Evolutionary conservation across 2,113 vertebrate genomes (phyloP), one percentile per base, ranked within the genome.

Genomic region (Noctilio leporinus): DNA sequence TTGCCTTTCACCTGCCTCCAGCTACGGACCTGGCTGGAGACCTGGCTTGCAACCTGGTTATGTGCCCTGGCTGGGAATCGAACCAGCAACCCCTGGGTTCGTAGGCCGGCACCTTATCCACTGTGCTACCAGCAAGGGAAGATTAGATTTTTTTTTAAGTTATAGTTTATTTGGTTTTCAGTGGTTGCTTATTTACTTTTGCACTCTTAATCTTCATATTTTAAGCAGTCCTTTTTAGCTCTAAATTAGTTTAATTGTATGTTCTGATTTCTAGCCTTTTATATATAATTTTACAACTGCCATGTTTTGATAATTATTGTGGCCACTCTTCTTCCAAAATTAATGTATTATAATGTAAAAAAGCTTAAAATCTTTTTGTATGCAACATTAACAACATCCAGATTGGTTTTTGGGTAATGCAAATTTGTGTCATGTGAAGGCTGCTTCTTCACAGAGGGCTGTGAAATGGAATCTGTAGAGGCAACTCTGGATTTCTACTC

Each of bases 161-260:
- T 33, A 55, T 64, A n/a, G 70, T 89, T 91, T 93, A 62, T 93
- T 78, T 88, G 40, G 70, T 55, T 91, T 89, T 77, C 43, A 55
- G 82, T 75, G 40, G 72, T 91, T 91, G 55, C 72, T 96, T 70
- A 51, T 65, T 85, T 96, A 47, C 91, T 75, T 87, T 88, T 84
- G 82, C 4, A 35, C 11, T 53, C 64, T 91, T 73, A 45, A 57
- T 88, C 64, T 80, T 38, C 65, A 75, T 28, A 65, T 89, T 59
- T 84, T 84, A 73, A 91, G 33, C 30, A 38, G n/a, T 85, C 65
- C 33, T 86, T 92, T 85, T 85, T 8, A 78, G 49, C 53, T 75
- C 49, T 85, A 49, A 72, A 47, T 69, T 84, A 84, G 40, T 95
- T 88, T 83, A 49, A 65, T 83, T 89, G 28, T 80, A 15, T 85